phyloP scores from a whole-genome alignment of 2,888 invertebrate species.

The Lordiphosa fenestrarum region DNA sequence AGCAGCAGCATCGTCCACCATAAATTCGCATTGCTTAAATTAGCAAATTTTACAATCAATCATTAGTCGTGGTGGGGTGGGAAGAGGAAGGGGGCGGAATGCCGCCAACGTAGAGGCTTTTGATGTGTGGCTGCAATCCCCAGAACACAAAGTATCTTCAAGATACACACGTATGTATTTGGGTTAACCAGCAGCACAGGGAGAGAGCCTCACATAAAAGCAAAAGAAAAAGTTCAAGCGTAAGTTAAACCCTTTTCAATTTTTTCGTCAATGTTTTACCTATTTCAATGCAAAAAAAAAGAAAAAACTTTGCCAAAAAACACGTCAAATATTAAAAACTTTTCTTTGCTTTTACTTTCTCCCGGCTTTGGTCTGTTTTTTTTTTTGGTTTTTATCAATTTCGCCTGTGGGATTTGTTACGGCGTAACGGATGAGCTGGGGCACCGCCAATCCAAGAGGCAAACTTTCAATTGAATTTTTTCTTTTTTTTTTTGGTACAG shows the following conservation, averaged over 20 bases:
- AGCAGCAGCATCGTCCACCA: conserved; percentile 38
- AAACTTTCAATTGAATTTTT: conserved; percentile 77
- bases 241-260: conserved; percentile 76
- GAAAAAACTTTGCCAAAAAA: conserved; percentile 41
- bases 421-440: conserved; percentile 60
- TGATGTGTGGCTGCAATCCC: conserved; percentile 47
- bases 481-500: conserved; percentile 17
- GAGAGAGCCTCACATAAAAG: conserved; percentile 1
- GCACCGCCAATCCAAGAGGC: conserved; percentile 59
- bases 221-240: conserved; percentile 59
- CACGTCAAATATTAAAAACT: conserved; percentile 71
- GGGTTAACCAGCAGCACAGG: conserved; percentile 43
- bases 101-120: conserved; percentile 42
- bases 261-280: conserved; percentile 52
- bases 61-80: conserved; percentile 56
- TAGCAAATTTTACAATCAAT: conserved; percentile 71
- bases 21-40: conserved; percentile 67
- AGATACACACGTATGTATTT: conserved; percentile 42
- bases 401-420: conserved; percentile 76
- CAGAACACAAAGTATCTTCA: conserved; percentile 11
- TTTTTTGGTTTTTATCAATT: conserved; percentile 63
- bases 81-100: neutral
- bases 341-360: conserved; percentile 68
- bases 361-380: conserved; percentile 30
- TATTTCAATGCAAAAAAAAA: conserved; percentile 48